These are phyloP conservation scores for Zeus faber DNA, from an alignment of 2,113 vertebrate species.

Conservation along the genomic window DNA sequence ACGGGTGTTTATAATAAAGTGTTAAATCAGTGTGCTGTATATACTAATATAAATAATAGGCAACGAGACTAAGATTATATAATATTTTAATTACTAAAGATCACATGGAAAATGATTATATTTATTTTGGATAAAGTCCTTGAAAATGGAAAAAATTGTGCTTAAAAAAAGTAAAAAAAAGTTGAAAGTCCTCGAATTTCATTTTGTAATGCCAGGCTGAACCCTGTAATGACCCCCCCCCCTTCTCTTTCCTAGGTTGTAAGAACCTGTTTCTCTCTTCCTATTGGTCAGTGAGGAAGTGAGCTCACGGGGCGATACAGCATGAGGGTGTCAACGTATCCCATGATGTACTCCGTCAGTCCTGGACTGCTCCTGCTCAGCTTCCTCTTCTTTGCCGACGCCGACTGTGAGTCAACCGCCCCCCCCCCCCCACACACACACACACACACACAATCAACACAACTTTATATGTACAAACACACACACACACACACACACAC, in stretches of 20 bases:
- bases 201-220: no score
- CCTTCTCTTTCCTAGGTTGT: constrained; percentile 61
- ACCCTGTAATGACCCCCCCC: no score
- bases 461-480: not conserved
- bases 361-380: constrained; percentile 69
- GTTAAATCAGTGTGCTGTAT: no score
- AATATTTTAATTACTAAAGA: no score
- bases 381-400: constrained; percentile 67
- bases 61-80: no score
- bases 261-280: constrained; percentile 65
- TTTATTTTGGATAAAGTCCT: no score
- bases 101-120: no score
- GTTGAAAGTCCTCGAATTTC: no score
- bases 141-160: no score
- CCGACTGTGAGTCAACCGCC: constrained; percentile 60
- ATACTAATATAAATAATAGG: no score
- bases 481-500: constrained; percentile 6
- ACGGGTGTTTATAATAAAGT: no score
- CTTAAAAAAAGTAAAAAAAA: no score
- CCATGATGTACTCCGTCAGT: constrained; percentile 65
- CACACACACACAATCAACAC: constrained; percentile 5
- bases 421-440: not conserved
- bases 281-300: constrained; percentile 69
- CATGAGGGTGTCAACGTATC: constrained; percentile 68
- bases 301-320: constrained; percentile 72